Base-by-base conservation (phyloP, 2,113 vertebrate species). In the Heterotilapia buettikoferi region DNA sequence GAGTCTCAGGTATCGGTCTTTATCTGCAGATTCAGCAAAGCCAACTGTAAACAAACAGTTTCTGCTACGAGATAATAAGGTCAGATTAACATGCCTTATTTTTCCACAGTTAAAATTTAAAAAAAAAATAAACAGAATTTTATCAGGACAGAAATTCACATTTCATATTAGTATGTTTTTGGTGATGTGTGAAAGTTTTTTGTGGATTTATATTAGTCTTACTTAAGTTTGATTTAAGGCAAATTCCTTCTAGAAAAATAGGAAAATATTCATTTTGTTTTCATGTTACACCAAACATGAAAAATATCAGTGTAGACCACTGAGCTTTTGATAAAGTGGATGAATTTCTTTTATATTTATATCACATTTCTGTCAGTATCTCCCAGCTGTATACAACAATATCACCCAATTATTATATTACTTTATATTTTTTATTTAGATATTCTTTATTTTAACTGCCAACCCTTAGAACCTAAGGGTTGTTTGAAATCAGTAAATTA, bases 31-130 rank as follows among this genome's bases (percentile, higher is more conserved):
- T 6, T 90, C 86, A 87, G 80, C 84, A 88, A 83, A 86, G 59
- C 59, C 14, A 3, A 31, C 29, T 18, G 14, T 63, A 80, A 87
- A 80, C 83, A 90, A 90, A 66, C 85, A 76, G 73, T 85, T 94
- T 76, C 24, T 52, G 83, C 43, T 10, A 21, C 6, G n/a, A 36
- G 16, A 19, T 26, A 33, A 40, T n/a, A 26, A 18, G 16, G 3
- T 21, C 8, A 24, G 56, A 29, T 26, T 54, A 82, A 38, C 38
- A 33, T 12, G 6, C 47, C 71, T 36, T 24, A 10, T 79, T 76
- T 76, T 76, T 76, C 24, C 24, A 18, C 40, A 47, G 19, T 47
- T 14, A 6, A 57, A 54, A 18, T 11, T 5, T 5, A 14, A 52
- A 29, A 52, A 53, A 47, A 47, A 66, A 66, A 12, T 38, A 38